These are phyloP conservation scores for Euleptes europaea DNA, from an alignment of 2,113 vertebrate genomes.

Conservation along the genomic window DNA sequence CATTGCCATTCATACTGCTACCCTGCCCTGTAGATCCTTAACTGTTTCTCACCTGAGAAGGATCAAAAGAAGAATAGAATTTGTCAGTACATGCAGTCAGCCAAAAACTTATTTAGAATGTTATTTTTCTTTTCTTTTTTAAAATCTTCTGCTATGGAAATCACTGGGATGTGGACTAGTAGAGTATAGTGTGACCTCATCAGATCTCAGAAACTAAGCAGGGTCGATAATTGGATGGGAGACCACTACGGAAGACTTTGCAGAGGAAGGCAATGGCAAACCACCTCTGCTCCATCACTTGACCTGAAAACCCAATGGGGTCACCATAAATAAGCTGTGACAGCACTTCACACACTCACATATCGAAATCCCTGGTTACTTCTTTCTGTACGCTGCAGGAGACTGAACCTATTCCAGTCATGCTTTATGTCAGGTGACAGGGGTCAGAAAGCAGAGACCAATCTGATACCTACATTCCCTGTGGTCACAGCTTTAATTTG, in stretches of 20 bases:
- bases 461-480: neutral
- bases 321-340: too few species aligned
- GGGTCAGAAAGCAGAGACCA: neutral
- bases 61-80: neutral
- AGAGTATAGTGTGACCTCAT: too few species aligned
- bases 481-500: neutral
- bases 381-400: too few species aligned
- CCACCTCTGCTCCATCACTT: too few species aligned
- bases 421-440: neutral
- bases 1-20: neutral
- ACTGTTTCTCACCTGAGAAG: neutral
- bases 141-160: neutral
- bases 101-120: neutral
- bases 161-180: neutral
- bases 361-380: too few species aligned
- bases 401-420: neutral
- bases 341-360: too few species aligned
- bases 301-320: too few species aligned
- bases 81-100: neutral
- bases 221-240: too few species aligned
- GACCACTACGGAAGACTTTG: too few species aligned
- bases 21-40: slow-evolving; percentile 17
- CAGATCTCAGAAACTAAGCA: too few species aligned
- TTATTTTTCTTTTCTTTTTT: neutral
- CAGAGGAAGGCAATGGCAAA: too few species aligned